These are phyloP conservation scores for Idaea straminata DNA, from an alignment of 2,888 invertebrate species.

Conservation along the genomic window DNA sequence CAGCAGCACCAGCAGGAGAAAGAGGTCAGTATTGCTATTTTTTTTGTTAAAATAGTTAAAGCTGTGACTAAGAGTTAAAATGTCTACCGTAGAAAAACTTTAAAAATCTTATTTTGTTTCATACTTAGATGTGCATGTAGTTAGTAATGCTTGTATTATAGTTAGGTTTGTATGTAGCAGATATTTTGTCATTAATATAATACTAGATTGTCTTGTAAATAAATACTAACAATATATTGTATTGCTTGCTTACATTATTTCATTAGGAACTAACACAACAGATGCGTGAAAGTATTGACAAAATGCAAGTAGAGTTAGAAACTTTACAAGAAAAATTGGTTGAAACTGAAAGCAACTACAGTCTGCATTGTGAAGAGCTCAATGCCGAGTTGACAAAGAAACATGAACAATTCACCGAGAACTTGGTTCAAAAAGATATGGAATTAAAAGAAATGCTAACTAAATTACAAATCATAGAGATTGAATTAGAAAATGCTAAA, in stretches of 20 bases:
- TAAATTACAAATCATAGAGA: constrained; percentile 39
- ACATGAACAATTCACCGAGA: constrained; percentile 43
- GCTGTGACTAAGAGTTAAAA: neutral
- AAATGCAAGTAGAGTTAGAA: constrained; percentile 52
- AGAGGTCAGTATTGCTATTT: constrained; percentile 54
- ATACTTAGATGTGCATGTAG: neutral
- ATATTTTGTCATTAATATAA: neutral
- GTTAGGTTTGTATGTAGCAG: constrained; percentile 8
- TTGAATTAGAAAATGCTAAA: constrained; percentile 40
- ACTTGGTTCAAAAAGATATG: constrained; percentile 44
- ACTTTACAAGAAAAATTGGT: constrained; percentile 46
- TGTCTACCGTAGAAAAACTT: constrained; percentile 4
- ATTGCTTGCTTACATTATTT: constrained; percentile 28
- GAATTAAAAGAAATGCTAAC: constrained; percentile 49
- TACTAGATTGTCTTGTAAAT: constrained; percentile 3
- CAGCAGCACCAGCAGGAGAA: constrained; percentile 62
- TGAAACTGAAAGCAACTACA: constrained; percentile 43
- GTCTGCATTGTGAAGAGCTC: constrained; percentile 40
- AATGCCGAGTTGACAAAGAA: constrained; percentile 42
- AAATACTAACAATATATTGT: constrained; percentile 8
- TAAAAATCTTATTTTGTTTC: neutral
- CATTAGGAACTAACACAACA: constrained; percentile 54
- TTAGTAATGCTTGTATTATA: constrained; percentile 5
- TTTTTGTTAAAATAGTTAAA: neutral
- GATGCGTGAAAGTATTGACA: constrained; percentile 39